Evolutionary conservation across 2,113 vertebrate species (phyloP), one percentile per base, ranked within the genome.

Genomic region (Coracopsis vasa): DNA sequence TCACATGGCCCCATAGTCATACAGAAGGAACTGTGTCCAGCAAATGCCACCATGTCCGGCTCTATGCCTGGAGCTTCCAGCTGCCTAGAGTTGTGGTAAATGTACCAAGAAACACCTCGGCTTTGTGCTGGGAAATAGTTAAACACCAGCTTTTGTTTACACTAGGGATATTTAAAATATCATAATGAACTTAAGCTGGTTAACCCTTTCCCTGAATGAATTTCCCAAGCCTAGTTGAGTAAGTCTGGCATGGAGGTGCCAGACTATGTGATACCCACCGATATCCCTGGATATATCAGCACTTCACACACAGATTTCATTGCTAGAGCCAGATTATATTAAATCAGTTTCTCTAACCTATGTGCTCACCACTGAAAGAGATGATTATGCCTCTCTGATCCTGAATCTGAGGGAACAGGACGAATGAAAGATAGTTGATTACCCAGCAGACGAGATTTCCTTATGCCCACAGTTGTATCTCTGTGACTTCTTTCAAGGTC

Each of bases 1-100:
- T 79, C 24, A 8, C 41, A 9, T 2, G 9, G 33, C 13, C 12
- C 33, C 19, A 0, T 2, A 10, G 27, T 6, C 6, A 0, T 5
- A 2, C 31, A 6, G 33, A 39, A 45, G 35, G 16, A 79, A 39
- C 28, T 1, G 1, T 20, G 33, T 48, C 61, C 71, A 45, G 31
- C 16, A 70, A 74, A 45, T 0, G 1, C 8, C 54, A 33, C 37
- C 77, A 41, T 2, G 3, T 51, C 41, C 77, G 42, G 25, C 19
- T 48, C 45, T 18, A 4, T 2, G 0, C 28, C 25, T 51, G 35
- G 28, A 65, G 18, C 11, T 71, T 41, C 56, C 44, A 23, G 5
- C 3, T 77, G 29, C 35, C 58, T 29, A 21, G 41, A 67, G 23
- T 4, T 39, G 23, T 28, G 42, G 47, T 77, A 62, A 23, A 51